Evolutionary conservation across 2,888 invertebrate genomes (phyloP), one percentile per base, ranked within the genome.

Genomic region (Ellobium chinense): DNA sequence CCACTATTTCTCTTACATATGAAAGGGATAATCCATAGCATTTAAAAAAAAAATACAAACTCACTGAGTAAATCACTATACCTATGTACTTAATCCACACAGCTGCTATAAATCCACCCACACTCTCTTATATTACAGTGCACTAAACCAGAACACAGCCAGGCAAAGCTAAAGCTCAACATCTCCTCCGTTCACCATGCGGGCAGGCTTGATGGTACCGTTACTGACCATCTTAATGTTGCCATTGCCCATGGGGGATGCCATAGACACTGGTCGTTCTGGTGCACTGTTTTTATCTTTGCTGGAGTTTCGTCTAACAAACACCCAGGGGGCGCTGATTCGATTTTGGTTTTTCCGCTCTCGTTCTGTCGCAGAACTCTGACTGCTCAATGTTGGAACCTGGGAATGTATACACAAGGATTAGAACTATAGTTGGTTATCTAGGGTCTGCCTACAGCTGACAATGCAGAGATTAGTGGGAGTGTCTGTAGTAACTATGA

Each of bases 321-420:
- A 91, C 72, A 90, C 87, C 91, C 91, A 91, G 4, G 91, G 88
- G 34, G 91, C 88, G 82, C 89, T 90, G 7, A 91, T 85, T 80
- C 90, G 84, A 65, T 88, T 90, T 60, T 85, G 84, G 65, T 24
- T 74, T 56, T 82, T 83, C 36, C 82, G 74, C 34, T 89, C 88
- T 27, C 86, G 87, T 0, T 87, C 82, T 37, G 83, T 79, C 27
- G 82, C 75, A 21, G 82, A 79, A 24, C 37, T 36, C n/a, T 78
- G 74, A 7, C 7, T 7, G n/a, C 60, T 60, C 14, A 7, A n/a
- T 21, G 60, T 60, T 7, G 7, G 46, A 7, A 46, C 46, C n/a
- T n/a, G n/a, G n/a, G n/a, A n/a, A n/a, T n/a, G n/a, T n/a, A n/a
- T n/a, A n/a, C n/a, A n/a, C n/a, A n/a, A n/a, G n/a, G n/a, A n/a